Evolutionary conservation across 2,797 vertebrate genomes (phyloP).

Genomic region (Rhincodon typus): DNA sequence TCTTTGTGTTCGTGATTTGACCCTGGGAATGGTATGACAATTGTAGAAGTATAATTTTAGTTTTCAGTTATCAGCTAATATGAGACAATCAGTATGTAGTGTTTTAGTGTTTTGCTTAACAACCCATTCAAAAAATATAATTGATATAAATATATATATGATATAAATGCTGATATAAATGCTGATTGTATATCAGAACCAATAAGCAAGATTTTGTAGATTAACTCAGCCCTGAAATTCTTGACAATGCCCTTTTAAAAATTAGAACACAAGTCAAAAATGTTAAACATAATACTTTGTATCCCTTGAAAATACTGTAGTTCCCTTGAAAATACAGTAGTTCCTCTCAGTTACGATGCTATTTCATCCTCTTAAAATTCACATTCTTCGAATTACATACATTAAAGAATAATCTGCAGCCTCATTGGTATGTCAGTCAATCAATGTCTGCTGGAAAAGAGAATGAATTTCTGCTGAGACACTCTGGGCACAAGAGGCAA

Average conservation of each 20-base stretch:
- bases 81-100: background rate
- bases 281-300: background rate
- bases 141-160: background rate
- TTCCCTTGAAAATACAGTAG: background rate
- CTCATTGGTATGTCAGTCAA: background rate
- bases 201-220: background rate
- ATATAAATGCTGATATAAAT: background rate
- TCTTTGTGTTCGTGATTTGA: background rate
- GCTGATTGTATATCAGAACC: background rate
- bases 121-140: background rate
- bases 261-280: background rate
- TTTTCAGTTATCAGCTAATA: background rate
- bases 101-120: background rate
- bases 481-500: too few relatives aligned
- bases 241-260: background rate
- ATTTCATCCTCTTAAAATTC: background rate
- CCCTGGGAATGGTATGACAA: background rate
- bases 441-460: background rate
- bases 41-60: background rate
- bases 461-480: slow-evolving; percentile 3
- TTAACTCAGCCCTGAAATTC: background rate
- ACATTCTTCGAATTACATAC: background rate
- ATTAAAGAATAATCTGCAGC: background rate
- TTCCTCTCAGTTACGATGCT: background rate
- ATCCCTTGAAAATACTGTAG: background rate